phyloP scores from a whole-genome alignment of 2,888 invertebrate species.

The Exocentrus adspersus region DNA sequence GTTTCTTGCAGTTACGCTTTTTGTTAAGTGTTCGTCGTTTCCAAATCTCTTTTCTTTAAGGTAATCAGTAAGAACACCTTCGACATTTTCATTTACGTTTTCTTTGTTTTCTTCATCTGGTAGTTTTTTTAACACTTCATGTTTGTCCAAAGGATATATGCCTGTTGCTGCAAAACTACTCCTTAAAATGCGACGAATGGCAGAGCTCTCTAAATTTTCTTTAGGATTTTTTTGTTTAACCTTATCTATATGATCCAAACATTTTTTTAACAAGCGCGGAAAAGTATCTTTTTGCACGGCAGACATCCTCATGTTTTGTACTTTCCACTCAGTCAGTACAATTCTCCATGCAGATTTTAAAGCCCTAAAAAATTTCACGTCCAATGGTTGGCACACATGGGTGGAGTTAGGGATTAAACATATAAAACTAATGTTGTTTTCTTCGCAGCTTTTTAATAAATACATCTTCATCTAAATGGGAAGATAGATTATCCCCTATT shows the following conservation, averaged over 20 bases:
- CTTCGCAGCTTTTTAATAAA: background rate
- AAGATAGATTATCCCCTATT: background rate
- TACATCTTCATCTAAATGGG: background rate
- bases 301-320: background rate
- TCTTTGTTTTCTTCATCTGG: background rate
- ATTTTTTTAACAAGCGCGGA: background rate
- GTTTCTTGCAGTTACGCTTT: background rate
- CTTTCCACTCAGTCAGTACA: background rate
- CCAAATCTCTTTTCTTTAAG: background rate
- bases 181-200: background rate
- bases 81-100: background rate
- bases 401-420: conserved; percentile 2
- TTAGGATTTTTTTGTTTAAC: background rate
- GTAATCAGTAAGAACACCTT: background rate
- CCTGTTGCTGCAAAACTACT: background rate
- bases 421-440: conserved; percentile 9
- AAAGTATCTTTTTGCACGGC: background rate
- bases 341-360: background rate
- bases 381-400: background rate
- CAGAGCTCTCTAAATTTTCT: background rate
- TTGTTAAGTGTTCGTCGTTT: background rate
- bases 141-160: background rate
- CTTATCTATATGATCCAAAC: background rate
- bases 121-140: background rate
- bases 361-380: conserved; percentile 1